phyloP scores from a whole-genome alignment of 2,113 vertebrate genomes.

The Daubentonia madagascariensis region DNA sequence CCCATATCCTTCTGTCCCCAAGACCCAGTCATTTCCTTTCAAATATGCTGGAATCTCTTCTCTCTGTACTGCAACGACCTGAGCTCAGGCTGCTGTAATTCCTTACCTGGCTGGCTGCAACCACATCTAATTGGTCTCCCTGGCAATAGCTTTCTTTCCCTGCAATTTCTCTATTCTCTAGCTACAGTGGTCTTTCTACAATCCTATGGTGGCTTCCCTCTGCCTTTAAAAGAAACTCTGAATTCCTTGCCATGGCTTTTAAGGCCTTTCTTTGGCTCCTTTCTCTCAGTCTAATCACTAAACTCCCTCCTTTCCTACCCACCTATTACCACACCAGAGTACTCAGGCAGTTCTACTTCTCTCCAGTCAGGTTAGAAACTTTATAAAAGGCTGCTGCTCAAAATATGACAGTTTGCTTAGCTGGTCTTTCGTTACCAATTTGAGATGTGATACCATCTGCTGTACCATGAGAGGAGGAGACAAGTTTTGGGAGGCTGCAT shows the following conservation, averaged over 20 bases:
- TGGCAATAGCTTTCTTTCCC: background rate
- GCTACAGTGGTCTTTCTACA: background rate
- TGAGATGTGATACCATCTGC: background rate
- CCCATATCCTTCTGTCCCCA: background rate
- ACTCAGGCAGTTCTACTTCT: background rate
- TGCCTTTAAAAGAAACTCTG: background rate
- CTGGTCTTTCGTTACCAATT: background rate
- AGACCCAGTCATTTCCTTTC: background rate
- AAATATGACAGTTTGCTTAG: background rate
- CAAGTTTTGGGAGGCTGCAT: background rate
- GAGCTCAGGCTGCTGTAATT: background rate
- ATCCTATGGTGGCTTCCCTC: background rate
- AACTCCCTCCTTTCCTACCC: background rate
- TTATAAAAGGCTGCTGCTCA: background rate
- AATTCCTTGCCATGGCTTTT: background rate
- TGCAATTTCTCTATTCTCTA: background rate
- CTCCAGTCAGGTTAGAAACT: background rate
- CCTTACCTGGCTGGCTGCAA: background rate
- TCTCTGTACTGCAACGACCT: background rate
- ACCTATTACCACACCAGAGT: background rate
- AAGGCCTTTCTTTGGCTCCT: background rate
- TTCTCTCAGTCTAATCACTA: background rate
- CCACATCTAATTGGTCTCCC: background rate
- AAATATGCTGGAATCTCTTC: background rate
- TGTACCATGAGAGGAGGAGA: background rate